Conservation (phyloP, 2,113 vertebrate species). For the Colossoma macropomum region DNA sequence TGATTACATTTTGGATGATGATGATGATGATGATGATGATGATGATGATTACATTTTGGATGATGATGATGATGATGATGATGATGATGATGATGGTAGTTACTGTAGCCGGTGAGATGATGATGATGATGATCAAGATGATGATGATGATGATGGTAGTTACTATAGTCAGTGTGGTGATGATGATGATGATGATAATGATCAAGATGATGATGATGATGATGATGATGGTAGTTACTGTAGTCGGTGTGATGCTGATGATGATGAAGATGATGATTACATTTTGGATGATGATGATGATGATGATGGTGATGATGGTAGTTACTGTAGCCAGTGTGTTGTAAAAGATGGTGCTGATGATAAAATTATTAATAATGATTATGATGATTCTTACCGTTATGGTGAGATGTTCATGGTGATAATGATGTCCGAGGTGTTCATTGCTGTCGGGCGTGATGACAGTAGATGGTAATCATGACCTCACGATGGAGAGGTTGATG, state of each 20-base stretch:
- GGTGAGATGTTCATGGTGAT: neutral
- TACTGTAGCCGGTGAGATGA: neutral
- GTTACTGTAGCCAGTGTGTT: too few relatives aligned
- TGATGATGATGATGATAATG: too few relatives aligned
- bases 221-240: too few relatives aligned
- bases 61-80: neutral
- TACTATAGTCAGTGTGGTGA: too few relatives aligned
- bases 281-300: too few relatives aligned
- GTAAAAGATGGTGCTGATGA: neutral
- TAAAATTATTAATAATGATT: neutral
- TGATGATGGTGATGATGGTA: too few relatives aligned
- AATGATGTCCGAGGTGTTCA: too few relatives aligned
- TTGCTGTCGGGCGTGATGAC: too few relatives aligned
- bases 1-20: neutral
- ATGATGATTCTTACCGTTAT: neutral
- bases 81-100: neutral
- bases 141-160: neutral
- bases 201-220: too few relatives aligned
- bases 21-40: neutral
- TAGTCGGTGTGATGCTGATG: too few relatives aligned
- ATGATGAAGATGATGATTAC: too few relatives aligned
- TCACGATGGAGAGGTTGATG: neutral
- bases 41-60: too few relatives aligned
- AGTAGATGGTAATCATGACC: neutral
- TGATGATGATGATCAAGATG: neutral